Percentiles rank a stretch among this genome's conserved stretches.
These are phyloP conservation scores for Scolopax rusticola DNA, from an alignment of 2,797 vertebrate genomes.

Conservation along the genomic window DNA sequence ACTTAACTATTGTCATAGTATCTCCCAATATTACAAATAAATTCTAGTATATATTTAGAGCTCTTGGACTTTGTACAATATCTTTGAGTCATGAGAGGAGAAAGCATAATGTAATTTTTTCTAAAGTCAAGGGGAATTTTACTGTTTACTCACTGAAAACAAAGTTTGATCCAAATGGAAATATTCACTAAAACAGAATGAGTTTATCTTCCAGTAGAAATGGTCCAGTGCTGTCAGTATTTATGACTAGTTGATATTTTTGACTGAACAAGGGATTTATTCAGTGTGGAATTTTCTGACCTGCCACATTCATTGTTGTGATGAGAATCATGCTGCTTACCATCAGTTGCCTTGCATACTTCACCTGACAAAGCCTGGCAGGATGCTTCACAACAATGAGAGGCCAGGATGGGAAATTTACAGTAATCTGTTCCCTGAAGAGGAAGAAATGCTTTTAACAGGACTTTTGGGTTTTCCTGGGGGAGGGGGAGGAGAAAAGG, in stretches of 20 bases:
- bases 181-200: neutral
- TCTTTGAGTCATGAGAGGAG: neutral
- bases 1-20: neutral
- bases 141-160: neutral
- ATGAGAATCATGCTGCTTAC: neutral
- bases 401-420: neutral
- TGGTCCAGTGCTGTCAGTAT: neutral
- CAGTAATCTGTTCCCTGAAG: neutral
- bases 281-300: neutral
- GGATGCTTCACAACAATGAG: neutral
- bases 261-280: neutral
- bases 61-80: neutral
- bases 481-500: too few relatives aligned
- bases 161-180: neutral
- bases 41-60: neutral
- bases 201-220: neutral
- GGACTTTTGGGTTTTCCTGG: neutral
- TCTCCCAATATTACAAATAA: neutral
- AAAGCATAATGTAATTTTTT: neutral
- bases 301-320: neutral
- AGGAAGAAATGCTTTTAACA: neutral
- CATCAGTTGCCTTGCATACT: constrained; percentile 6
- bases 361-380: neutral
- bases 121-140: neutral
- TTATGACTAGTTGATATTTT: neutral